A percentile compares a stretch with the other conserved stretches of the same genome.
Conservation (phyloP, 2,797 vertebrate genomes). For the Echiichthys vipera region DNA sequence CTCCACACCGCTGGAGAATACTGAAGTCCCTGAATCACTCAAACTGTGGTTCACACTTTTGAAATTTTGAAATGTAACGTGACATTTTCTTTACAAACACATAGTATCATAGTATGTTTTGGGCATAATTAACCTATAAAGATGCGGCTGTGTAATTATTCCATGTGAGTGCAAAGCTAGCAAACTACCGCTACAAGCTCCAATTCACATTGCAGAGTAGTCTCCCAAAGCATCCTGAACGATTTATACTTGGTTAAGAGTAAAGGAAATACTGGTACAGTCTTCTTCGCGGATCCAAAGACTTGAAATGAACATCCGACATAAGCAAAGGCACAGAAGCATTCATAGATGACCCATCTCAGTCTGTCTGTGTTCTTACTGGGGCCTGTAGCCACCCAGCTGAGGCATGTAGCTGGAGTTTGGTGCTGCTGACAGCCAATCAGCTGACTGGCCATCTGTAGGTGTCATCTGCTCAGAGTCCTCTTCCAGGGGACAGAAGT, state of each 20-base stretch:
- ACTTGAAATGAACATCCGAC: conserved; percentile 22
- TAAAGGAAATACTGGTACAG: conserved; percentile 9
- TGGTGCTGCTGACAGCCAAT: conserved; percentile 41
- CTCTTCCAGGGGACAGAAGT: conserved; percentile 81
- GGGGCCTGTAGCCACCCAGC: conserved; percentile 91
- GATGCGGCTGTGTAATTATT: background rate
- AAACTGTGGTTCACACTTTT: background rate
- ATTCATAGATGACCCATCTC: background rate
- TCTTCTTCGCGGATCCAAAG: conserved; percentile 1
- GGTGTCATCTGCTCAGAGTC: conserved; percentile 64
- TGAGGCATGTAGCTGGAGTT: conserved; percentile 88
- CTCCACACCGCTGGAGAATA: no score
- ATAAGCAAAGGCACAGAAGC: conserved; percentile 11
- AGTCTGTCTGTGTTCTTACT: conserved; percentile 74
- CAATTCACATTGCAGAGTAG: background rate
- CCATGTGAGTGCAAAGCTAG: conserved; percentile 3
- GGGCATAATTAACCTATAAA: background rate
- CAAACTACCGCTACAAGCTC: conserved; percentile 20
- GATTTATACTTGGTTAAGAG: conserved; percentile 13
- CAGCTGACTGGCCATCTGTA: conserved; percentile 60
- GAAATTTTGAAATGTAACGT: background rate
- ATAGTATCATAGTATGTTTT: background rate
- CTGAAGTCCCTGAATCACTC: no score
- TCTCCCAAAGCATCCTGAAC: background rate
- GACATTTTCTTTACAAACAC: background rate